Conservation (phyloP, 1,140 invertebrate genomes). For the Nomia melanderi region DNA sequence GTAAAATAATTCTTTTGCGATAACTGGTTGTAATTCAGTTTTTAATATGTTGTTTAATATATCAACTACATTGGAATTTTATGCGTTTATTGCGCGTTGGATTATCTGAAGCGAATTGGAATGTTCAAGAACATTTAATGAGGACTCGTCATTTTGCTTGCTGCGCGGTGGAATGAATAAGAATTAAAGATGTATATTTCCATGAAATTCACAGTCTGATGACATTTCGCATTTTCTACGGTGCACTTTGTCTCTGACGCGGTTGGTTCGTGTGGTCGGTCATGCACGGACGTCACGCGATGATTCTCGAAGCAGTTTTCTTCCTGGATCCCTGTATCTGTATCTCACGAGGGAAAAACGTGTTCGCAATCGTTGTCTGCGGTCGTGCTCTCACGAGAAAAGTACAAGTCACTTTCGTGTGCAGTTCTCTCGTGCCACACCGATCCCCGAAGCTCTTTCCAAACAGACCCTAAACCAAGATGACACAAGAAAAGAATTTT, state of each 20-base stretch:
- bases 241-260: constrained; percentile 19
- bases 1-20: too few relatives aligned
- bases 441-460: background rate
- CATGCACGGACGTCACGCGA: too few relatives aligned
- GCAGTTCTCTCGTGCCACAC: background rate
- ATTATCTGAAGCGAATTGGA: too few relatives aligned
- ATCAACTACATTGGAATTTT: too few relatives aligned
- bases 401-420: background rate
- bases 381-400: background rate
- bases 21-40: too few relatives aligned
- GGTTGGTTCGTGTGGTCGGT: too few relatives aligned
- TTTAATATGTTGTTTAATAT: too few relatives aligned
- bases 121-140: too few relatives aligned
- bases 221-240: background rate
- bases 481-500: background rate
- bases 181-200: too few relatives aligned
- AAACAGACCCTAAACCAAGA: background rate
- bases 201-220: background rate
- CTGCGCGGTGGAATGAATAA: too few relatives aligned
- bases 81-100: too few relatives aligned
- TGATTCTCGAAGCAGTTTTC: background rate
- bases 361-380: background rate
- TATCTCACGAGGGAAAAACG: background rate
- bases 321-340: background rate
- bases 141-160: too few relatives aligned